phyloP scores from a whole-genome alignment of 2,888 invertebrate species.

The Pasiphila rectangulata region DNA sequence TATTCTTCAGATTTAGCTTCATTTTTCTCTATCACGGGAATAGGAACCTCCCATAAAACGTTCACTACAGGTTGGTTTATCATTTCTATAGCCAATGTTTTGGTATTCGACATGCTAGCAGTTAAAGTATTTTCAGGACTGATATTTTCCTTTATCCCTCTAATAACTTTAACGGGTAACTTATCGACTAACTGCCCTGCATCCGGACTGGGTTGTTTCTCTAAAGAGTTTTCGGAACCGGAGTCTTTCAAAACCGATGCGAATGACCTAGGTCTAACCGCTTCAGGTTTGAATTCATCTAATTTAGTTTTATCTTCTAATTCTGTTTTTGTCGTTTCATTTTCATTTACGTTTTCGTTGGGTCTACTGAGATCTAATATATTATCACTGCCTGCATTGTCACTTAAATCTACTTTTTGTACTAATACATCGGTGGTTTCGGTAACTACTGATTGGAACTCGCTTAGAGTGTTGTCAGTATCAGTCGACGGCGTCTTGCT shows the following conservation, averaged over 20 bases:
- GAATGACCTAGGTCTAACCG: conserved; percentile 61
- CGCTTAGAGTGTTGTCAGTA: conserved; percentile 72
- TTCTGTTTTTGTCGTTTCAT: conserved; percentile 29
- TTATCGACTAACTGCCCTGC: conserved; percentile 68
- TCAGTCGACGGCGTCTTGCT: conserved; percentile 74
- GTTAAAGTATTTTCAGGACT: conserved; percentile 82
- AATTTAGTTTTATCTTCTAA: conserved; percentile 27
- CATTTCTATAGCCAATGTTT: conserved; percentile 61
- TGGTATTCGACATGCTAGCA: conserved; percentile 65
- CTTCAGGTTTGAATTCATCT: conserved; percentile 46
- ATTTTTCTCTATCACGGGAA: conserved; percentile 41
- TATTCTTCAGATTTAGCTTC: conserved; percentile 49
- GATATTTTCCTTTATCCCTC: conserved; percentile 83
- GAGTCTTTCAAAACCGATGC: conserved; percentile 71
- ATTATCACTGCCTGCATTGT: conserved; percentile 58
- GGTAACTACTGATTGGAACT: conserved; percentile 74
- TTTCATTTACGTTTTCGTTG: conserved; percentile 60
- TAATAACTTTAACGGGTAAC: conserved; percentile 78
- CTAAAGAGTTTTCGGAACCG: conserved; percentile 67
- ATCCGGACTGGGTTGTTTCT: conserved; percentile 66
- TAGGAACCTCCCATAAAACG: conserved; percentile 47
- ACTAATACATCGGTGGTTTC: conserved; percentile 77
- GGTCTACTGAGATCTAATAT: conserved; percentile 66
- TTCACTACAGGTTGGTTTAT: conserved; percentile 48
- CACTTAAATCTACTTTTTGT: conserved; percentile 77